phyloP scores from a whole-genome alignment of 1,140 invertebrate species.

The Aethina tumida region DNA sequence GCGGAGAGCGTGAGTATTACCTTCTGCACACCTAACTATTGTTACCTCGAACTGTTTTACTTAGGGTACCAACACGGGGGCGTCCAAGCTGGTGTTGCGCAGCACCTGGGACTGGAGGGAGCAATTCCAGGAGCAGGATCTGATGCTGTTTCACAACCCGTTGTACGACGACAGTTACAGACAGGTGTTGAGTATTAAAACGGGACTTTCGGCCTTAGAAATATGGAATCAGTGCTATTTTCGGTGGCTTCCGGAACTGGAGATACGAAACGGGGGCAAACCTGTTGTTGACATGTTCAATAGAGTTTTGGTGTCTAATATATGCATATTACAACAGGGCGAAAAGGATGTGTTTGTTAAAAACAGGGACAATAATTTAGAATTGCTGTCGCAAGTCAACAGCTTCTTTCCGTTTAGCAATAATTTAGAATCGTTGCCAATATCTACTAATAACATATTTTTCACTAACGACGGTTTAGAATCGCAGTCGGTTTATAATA shows the following conservation, averaged over 20 bases:
- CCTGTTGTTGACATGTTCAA: slow-evolving; percentile 54
- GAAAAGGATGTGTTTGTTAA: slow-evolving; percentile 23
- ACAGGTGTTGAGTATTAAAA: slow-evolving; percentile 40
- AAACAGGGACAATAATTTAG: slow-evolving; percentile 29
- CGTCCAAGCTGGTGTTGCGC: slow-evolving; percentile 47
- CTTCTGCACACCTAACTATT: slow-evolving; percentile 2
- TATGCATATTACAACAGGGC: slow-evolving; percentile 41
- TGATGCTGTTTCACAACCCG: slow-evolving; percentile 68
- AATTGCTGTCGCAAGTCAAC: slow-evolving; percentile 33
- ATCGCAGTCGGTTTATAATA: slow-evolving; percentile 34
- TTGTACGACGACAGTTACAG: slow-evolving; percentile 45
- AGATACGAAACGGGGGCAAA: slow-evolving; percentile 66
- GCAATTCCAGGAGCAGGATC: slow-evolving; percentile 69
- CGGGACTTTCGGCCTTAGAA: slow-evolving; percentile 49
- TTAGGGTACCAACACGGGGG: slow-evolving; percentile 14
- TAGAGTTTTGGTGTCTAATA: slow-evolving; percentile 45
- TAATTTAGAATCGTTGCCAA: slow-evolving; percentile 14
- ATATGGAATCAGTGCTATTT: slow-evolving; percentile 87
- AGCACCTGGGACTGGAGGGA: slow-evolving; percentile 80
- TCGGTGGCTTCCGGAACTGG: slow-evolving; percentile 73
- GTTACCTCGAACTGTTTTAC: slow-evolving; percentile 2
- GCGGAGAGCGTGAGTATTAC: slow-evolving; percentile 45
- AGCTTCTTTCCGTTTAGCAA: slow-evolving; percentile 43
- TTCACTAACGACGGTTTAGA: slow-evolving; percentile 30
- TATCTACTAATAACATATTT: slow-evolving; percentile 26